Base-by-base conservation (phyloP, 2,113 vertebrate species). In the Promerops cafer region DNA sequence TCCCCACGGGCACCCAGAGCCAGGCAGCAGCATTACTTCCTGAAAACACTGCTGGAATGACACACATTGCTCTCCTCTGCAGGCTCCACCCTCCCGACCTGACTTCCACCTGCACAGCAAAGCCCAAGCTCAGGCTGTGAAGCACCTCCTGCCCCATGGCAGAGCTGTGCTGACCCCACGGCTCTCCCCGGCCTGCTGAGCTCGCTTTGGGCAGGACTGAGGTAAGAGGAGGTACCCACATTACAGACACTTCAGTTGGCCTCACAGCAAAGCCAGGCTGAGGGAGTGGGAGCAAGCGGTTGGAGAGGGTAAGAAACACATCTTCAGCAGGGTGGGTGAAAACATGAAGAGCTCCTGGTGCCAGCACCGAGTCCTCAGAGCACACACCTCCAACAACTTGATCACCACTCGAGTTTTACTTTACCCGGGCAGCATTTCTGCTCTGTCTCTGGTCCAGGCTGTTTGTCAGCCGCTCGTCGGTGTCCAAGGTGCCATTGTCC, bases 371-470 rank as follows among this genome's bases (percentile, higher is more conserved):
- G 83, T 79, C 92, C 88, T 94, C 83, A 93, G 94, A 92, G 87
- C 60, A 94, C 61, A 93, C 94, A 89, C 54, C 22, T 92, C 70
- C 69, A 68, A 93, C 74, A 93, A 56, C 85, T 54, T 60, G 86
- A 71, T 33, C 85, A 94, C 45, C 83, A 84, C 89, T 92, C 9
- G 6, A 63, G 49, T 89, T 92, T 90, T 94, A 92, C 97, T 83
- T 96, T 96, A 99, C 99, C 97, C 98, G 98, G 91, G 97, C 98
- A 16, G 97, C 97, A 89, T 98, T 99, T 87, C 98, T 98, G 93
- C 98, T 98, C 19, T 98, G 98, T 93, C 98, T 98, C 96, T 98
- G 98, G 39, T 99, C 98, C 92, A 95, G 90, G 66, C 93, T 98
- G 96, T 91, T 87, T 56, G 97, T 40, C 70, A 98, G 90, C 85